Evolutionary conservation across 2,888 invertebrate species (phyloP), one percentile per base, ranked within the genome.

Genomic region (Campoplex nolae): DNA sequence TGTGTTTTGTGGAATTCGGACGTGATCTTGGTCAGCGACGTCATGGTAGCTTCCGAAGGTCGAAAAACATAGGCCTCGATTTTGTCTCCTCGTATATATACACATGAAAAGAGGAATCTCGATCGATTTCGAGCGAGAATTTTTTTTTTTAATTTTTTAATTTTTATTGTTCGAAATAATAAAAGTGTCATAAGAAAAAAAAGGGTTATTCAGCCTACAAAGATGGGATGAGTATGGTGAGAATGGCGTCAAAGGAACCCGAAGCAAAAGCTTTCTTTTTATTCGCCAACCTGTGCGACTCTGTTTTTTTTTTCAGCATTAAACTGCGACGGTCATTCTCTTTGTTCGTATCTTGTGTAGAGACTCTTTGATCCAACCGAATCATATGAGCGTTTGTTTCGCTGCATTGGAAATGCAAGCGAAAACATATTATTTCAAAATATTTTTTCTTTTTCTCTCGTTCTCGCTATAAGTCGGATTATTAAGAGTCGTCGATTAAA

Each of bases 1-100:
- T 58, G 28, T 16, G 16, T 62, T 7, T 32, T 16, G 62, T 62
- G 62, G 32, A 62, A 62, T 62, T 62, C 62, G 62, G 62, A 32
- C 32, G 62, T 62, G 62, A 62, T 62, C 62, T 62, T 62, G 62
- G 62, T 3, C 38, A 32, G 16, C 62, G 32, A 62, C 62, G 62
- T 62, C 62, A 68, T 38, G 42, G 23, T 68, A 11, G 68, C 42
- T 38, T 42, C 45, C 45, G 23, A 68, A 68, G 45, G 45, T 68
- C 68, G 42, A 45, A 68, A 68, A 68, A 68, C 38, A 68, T 23
- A 13, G 62, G 62, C 32, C 62, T 16, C 13, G 32, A 7, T 32
- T 32, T 62, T 2, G 62, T 62, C 13, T 58, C 16, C 28, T 13
- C 58, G 56, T 11, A 13, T 4, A 32, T 58, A 13, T 4, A 32